A percentile compares a stretch with the other conserved stretches of the same genome.
Conservation (phyloP, 2,888 invertebrate species). For the Spodoptera littoralis region DNA sequence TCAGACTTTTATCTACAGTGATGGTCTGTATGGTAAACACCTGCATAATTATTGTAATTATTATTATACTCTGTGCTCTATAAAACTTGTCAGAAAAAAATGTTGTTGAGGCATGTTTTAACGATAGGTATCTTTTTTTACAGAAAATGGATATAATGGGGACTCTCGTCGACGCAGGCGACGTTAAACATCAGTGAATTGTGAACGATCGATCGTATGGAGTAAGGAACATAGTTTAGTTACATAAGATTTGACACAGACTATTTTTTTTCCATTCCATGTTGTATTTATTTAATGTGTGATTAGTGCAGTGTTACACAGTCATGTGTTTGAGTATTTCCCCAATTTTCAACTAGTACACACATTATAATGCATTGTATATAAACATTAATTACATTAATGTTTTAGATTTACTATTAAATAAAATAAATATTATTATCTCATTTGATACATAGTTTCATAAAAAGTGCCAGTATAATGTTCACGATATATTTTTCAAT, state of each 20-base stretch:
- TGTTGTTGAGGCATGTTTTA: constrained; percentile 25
- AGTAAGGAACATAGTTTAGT: constrained; percentile 48
- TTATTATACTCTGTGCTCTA: constrained; percentile 51
- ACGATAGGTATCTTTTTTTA: constrained; percentile 65
- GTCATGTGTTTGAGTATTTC: constrained; percentile 18
- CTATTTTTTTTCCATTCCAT: constrained; percentile 72
- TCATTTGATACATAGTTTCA: constrained; percentile 31
- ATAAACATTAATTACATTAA: constrained; percentile 30
- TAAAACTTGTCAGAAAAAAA: constrained; percentile 44
- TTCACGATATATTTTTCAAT: constrained; percentile 35
- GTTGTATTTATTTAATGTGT: constrained; percentile 61
- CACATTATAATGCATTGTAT: constrained; percentile 41
- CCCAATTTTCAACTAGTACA: constrained; percentile 21
- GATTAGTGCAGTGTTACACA: constrained; percentile 41
- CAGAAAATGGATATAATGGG: constrained; percentile 86
- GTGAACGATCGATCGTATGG: constrained; percentile 7
- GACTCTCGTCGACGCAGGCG: constrained; percentile 85
- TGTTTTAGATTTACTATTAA: constrained; percentile 27
- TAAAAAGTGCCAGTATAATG: constrained; percentile 32
- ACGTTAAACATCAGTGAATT: constrained; percentile 70
- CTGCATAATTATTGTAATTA: constrained; percentile 52
- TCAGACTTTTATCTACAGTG: constrained; percentile 30
- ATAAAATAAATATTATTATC: constrained; percentile 1
- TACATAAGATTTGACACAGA: constrained; percentile 52
- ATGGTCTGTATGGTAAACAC: constrained; percentile 43